phyloP scores from a whole-genome alignment of 2,797 vertebrate genomes.

The Sebastolobus altivelis region DNA sequence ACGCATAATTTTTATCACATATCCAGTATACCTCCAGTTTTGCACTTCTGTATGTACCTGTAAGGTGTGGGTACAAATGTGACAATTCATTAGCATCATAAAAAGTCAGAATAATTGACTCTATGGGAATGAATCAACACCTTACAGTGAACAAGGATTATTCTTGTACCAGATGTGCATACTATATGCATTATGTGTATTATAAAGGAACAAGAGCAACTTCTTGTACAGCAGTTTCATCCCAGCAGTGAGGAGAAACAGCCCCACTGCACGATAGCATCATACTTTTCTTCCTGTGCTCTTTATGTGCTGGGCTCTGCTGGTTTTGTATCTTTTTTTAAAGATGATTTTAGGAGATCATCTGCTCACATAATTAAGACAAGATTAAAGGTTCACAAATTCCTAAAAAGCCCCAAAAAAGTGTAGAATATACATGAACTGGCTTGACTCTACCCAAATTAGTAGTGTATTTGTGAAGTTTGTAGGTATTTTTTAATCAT shows the following conservation, averaged over 20 bases:
- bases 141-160: neutral
- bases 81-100: slow-evolving; percentile 20
- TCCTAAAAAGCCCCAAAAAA: neutral
- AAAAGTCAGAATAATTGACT: neutral
- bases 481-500: neutral
- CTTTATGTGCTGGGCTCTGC: neutral
- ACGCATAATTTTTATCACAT: slow-evolving; percentile 1
- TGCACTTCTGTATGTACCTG: neutral
- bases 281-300: neutral
- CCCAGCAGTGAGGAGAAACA: neutral
- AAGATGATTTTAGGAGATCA: neutral
- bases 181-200: neutral
- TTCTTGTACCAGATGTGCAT: neutral
- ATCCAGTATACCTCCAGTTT: slow-evolving; percentile 1
- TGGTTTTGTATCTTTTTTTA: slow-evolving; percentile 11
- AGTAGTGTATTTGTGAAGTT: neutral
- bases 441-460: neutral
- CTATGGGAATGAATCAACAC: neutral
- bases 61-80: neutral
- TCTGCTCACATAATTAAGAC: neutral
- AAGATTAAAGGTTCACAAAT: neutral
- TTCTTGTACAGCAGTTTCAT: slow-evolving; percentile 5
- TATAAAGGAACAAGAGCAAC: neutral
- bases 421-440: neutral
- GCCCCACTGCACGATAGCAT: neutral